Conservation (phyloP, 2,113 vertebrate genomes). For the Triplophysa rosa region DNA sequence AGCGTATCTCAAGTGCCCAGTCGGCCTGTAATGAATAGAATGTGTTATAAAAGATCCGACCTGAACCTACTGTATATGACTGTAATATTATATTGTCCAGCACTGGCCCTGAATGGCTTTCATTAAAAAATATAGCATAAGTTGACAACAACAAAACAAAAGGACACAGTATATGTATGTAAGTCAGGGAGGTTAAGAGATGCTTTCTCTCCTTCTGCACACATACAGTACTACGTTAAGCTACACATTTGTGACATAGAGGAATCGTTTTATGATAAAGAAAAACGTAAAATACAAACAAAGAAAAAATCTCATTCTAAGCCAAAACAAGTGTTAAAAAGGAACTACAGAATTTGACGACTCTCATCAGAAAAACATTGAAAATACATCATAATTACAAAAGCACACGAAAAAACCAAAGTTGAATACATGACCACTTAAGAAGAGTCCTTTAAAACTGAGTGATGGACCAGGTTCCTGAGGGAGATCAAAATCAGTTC, state of each 20-base stretch:
- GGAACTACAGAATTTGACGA: too few species aligned
- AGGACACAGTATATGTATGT: neutral
- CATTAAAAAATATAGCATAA: neutral
- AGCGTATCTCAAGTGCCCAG: conserved; percentile 19
- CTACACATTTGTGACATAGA: neutral
- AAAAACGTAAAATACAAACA: neutral
- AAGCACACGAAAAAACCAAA: too few species aligned
- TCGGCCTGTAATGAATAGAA: neutral
- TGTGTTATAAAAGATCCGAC: neutral
- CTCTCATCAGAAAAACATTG: too few species aligned
- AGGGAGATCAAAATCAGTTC: too few species aligned
- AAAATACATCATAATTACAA: too few species aligned
- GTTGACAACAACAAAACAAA: neutral
- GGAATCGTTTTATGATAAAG: neutral
- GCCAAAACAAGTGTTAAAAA: too few species aligned
- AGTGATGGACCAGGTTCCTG: too few species aligned
- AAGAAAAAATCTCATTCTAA: too few species aligned
- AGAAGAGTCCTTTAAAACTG: too few species aligned
- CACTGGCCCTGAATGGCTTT: conserved; percentile 1
- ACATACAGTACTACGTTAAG: neutral
- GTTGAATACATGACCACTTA: too few species aligned
- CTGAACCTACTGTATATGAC: neutral
- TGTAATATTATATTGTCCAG: neutral
- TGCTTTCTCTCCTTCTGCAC: neutral
- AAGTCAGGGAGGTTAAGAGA: neutral